Percentiles rank a stretch among this genome's conserved stretches.
Conservation (phyloP, 2,888 invertebrate species). For the Archips crataeganus region DNA sequence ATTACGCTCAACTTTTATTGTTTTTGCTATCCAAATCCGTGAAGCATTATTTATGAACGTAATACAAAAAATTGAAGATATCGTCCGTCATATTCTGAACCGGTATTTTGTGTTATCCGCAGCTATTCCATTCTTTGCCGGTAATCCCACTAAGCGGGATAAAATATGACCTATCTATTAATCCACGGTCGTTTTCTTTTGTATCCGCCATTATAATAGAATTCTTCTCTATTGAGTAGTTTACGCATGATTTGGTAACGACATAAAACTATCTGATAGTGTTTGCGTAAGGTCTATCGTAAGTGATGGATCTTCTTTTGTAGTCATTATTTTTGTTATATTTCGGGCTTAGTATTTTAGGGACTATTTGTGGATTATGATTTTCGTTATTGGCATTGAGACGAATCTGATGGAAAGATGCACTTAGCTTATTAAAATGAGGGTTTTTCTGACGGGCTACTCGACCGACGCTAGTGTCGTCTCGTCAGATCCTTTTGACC, state of each 20-base stretch:
- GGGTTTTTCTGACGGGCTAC: too few species aligned
- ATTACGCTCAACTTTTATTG: not conserved
- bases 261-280: conserved; percentile 14
- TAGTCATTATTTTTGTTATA: not conserved
- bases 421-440: too few species aligned
- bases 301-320: not conserved
- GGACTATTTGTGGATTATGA: not conserved
- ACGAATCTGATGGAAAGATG: too few species aligned
- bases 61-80: not conserved
- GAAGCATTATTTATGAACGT: not conserved
- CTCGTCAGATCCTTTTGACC: too few species aligned
- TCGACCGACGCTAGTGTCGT: too few species aligned
- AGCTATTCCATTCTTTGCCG: conserved; percentile 21
- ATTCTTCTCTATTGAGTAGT: conserved; percentile 22
- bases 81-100: conserved; percentile 4
- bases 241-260: conserved; percentile 34
- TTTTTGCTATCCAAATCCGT: not conserved
- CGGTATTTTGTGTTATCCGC: conserved; percentile 1
- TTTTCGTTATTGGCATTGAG: not conserved
- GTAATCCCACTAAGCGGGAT: conserved; percentile 35
- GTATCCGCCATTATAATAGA: conserved; percentile 26
- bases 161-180: conserved; percentile 38
- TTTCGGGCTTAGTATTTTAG: not conserved
- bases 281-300: conserved; percentile 7
- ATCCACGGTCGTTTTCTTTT: conserved; percentile 27